phyloP scores from a whole-genome alignment of 2,888 invertebrate genomes.

The Macrophya annulata region DNA sequence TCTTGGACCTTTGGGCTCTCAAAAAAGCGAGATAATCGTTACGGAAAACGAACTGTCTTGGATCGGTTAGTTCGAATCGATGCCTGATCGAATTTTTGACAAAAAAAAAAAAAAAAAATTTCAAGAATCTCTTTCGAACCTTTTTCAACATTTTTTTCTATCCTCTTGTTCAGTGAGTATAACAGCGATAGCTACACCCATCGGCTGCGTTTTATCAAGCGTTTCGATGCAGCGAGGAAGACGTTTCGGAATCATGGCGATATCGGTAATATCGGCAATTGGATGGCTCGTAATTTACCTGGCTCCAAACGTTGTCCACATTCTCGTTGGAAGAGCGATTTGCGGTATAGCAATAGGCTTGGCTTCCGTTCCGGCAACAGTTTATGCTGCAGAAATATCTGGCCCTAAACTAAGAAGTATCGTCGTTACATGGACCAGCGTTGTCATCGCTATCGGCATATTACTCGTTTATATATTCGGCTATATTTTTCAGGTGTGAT shows the following conservation, averaged over 20 bases:
- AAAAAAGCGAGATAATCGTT: slow-evolving; percentile 73
- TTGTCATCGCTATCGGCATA: slow-evolving; percentile 81
- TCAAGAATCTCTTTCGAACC: too few species aligned
- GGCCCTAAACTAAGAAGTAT: slow-evolving; percentile 79
- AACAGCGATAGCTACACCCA: slow-evolving; percentile 81
- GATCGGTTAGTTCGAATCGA: slow-evolving; percentile 80
- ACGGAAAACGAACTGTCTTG: slow-evolving; percentile 80
- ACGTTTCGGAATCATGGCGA: slow-evolving; percentile 78
- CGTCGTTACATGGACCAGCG: slow-evolving; percentile 82
- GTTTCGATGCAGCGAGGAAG: slow-evolving; percentile 82
- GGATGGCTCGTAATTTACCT: slow-evolving; percentile 81
- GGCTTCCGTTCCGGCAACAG: slow-evolving; percentile 81
- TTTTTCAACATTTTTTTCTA: background rate
- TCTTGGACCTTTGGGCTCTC: slow-evolving; percentile 77
- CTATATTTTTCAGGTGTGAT: slow-evolving; percentile 78
- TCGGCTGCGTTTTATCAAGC: slow-evolving; percentile 81
- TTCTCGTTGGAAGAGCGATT: slow-evolving; percentile 80
- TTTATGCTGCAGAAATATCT: slow-evolving; percentile 82
- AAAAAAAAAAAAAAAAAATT: background rate
- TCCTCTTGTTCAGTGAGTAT: slow-evolving; percentile 81
- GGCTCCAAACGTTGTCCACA: slow-evolving; percentile 76
- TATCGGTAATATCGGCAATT: slow-evolving; percentile 80
- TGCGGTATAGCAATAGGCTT: slow-evolving; percentile 82
- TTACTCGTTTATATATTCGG: slow-evolving; percentile 81
- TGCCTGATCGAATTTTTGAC: background rate